Evolutionary conservation across 2,797 vertebrate species (phyloP), one percentile per base, ranked within the genome.

Genomic region (Champsocephalus gunnari): DNA sequence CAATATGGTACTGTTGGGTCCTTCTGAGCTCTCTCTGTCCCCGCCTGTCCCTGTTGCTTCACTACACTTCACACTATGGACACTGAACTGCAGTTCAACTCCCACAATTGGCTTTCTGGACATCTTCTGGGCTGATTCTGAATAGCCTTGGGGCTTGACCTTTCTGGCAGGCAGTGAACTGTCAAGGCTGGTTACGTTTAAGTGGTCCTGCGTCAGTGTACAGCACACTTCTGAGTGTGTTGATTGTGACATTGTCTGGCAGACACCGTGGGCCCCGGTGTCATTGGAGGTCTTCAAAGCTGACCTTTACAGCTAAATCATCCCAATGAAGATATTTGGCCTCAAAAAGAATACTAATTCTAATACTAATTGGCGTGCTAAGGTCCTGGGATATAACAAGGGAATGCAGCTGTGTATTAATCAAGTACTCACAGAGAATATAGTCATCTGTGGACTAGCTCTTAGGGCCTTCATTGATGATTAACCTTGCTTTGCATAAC

Each of bases 261-360:
- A 90, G 82, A 83, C 77, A 88, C 86, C 74, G 68, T 82, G 44
- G 86, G 84, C 79, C 66, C 76, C 48, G 47, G 77, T 88, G 88
- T 90, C 82, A 88, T 92, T 85, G 87, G 80, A 82, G 87, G 92
- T 92, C 85, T 71, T 85, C 75, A 81, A 59, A 12, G 12, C 55
- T 93, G 92, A 94, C 92, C 92, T 94, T 94, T 93, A 81, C 80
- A 79, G 51, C 73, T 75, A 83, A 87, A 88, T 88, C 80, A 87
- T 83, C 57, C 64, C 77, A 77, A 87, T 88, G 83, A 92, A 90
- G 89, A 85, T 83, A 85, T 91, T 54, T 70, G 56, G 68, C 66
- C 80, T 84, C 38, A 54, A 66, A 86, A 77, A 69, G 86, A 89
- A 88, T 92, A 70, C 61, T 79, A 91, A 92, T 91, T 19, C 19